Percentiles rank a stretch among this genome's conserved stretches.
Evolutionary conservation across 2,797 vertebrate genomes (phyloP).

Genomic region (Champsocephalus gunnari): DNA sequence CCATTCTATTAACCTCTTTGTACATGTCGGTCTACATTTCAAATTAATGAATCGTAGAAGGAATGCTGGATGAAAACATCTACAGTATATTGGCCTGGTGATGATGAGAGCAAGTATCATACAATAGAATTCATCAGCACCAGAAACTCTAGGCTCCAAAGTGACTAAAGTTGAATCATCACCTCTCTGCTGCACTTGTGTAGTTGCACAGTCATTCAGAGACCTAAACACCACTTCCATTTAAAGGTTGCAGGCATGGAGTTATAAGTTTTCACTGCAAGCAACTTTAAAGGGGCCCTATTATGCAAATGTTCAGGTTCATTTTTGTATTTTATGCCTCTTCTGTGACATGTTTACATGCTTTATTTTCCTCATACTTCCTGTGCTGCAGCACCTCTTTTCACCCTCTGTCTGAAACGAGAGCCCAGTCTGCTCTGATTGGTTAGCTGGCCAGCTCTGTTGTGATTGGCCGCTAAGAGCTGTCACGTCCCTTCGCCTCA

Average conservation of each 20-base stretch:
- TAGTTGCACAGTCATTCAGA: constrained; percentile 5
- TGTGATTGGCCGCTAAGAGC: too few relatives aligned
- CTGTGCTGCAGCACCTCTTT: too few relatives aligned
- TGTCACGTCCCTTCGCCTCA: too few relatives aligned
- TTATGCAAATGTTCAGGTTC: too few relatives aligned
- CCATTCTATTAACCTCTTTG: constrained; percentile 49
- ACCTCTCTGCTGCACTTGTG: too few relatives aligned
- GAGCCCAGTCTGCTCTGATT: too few relatives aligned
- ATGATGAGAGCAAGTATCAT: neutral
- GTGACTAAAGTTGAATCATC: neutral
- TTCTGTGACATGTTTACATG: too few relatives aligned
- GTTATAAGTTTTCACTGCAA: constrained; percentile 7
- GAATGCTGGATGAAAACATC: constrained; percentile 2
- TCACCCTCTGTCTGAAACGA: too few relatives aligned
- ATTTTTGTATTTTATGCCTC: too few relatives aligned
- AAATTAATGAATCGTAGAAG: constrained; percentile 22
- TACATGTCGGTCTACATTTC: constrained; percentile 25
- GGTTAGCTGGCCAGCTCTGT: too few relatives aligned
- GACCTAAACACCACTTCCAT: constrained; percentile 3
- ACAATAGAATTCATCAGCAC: neutral
- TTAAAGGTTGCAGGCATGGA: neutral
- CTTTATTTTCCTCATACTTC: too few relatives aligned
- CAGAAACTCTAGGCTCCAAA: neutral
- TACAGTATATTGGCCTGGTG: neutral
- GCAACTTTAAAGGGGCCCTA: neutral